Conservation (phyloP, 2,797 vertebrate genomes). For the Eulemur coronatus region DNA sequence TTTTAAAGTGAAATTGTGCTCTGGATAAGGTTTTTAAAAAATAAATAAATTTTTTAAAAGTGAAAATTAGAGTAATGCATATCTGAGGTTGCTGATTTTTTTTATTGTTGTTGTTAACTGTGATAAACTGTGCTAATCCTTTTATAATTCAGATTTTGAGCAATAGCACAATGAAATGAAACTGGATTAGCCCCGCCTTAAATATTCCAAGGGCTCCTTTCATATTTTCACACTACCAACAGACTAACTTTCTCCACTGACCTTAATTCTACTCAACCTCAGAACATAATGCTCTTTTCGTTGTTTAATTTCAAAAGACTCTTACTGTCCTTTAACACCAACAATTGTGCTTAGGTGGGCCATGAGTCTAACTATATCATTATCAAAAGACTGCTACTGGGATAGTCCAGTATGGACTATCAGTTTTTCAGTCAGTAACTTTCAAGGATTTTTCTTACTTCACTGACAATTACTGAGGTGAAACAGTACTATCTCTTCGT, state of each 20-base stretch:
- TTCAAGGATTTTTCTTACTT: background rate
- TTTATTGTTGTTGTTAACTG: background rate
- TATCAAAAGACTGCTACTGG: background rate
- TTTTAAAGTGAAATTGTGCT: background rate
- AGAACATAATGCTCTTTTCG: background rate
- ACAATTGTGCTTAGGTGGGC: background rate
- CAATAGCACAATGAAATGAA: background rate
- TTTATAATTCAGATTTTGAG: background rate
- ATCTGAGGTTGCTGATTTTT: background rate
- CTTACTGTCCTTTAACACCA: background rate
- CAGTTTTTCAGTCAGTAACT: background rate
- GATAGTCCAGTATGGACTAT: background rate
- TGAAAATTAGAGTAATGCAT: background rate
- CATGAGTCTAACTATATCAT: background rate
- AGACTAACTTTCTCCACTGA: background rate
- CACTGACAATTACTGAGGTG: background rate
- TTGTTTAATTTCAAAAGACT: background rate
- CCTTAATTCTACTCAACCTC: background rate
- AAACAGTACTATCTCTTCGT: constrained; percentile 25
- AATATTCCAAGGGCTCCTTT: background rate
- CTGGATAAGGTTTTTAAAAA: background rate
- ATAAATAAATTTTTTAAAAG: background rate
- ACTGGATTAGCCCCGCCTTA: background rate
- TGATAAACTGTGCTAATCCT: background rate
- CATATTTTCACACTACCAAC: background rate